Conservation (phyloP, 2,113 vertebrate species). For the Python bivittatus region DNA sequence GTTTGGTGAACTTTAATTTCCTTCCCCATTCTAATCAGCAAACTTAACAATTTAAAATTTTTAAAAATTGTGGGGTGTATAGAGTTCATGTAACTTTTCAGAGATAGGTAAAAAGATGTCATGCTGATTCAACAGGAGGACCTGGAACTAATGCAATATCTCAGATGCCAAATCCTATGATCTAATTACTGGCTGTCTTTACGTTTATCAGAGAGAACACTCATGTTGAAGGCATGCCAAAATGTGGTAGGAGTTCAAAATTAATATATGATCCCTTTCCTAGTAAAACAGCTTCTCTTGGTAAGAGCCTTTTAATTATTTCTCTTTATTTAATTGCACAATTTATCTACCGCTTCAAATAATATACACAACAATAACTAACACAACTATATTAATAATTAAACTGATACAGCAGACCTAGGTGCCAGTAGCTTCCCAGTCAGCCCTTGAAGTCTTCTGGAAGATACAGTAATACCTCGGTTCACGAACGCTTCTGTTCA, state of each 20-base stretch:
- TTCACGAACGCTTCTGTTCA: no score
- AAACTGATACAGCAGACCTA: background rate
- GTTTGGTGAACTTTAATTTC: slow-evolving; percentile 2
- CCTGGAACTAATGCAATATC: slow-evolving; percentile 6
- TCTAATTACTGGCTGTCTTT: background rate
- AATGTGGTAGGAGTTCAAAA: background rate
- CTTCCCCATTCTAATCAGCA: background rate
- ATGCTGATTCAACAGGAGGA: background rate
- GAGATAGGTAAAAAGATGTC: background rate
- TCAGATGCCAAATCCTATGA: slow-evolving; percentile 5
- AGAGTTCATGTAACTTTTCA: background rate
- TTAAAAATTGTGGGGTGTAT: background rate
- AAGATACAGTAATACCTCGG: no score
- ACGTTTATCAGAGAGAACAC: slow-evolving; percentile 18
- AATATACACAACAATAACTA: background rate
- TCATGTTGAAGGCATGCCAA: background rate
- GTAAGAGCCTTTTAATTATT: slow-evolving; percentile 4
- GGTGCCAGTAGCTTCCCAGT: background rate
- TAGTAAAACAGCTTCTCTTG: background rate
- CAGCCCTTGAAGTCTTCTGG: background rate
- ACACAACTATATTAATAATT: background rate
- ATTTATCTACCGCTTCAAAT: background rate
- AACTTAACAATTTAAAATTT: background rate
- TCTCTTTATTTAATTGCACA: background rate
- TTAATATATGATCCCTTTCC: background rate